Percentiles rank a stretch among this genome's conserved stretches.
phyloP scores from a whole-genome alignment of 2,113 vertebrate genomes.

The Phrynosoma blainvillii region DNA sequence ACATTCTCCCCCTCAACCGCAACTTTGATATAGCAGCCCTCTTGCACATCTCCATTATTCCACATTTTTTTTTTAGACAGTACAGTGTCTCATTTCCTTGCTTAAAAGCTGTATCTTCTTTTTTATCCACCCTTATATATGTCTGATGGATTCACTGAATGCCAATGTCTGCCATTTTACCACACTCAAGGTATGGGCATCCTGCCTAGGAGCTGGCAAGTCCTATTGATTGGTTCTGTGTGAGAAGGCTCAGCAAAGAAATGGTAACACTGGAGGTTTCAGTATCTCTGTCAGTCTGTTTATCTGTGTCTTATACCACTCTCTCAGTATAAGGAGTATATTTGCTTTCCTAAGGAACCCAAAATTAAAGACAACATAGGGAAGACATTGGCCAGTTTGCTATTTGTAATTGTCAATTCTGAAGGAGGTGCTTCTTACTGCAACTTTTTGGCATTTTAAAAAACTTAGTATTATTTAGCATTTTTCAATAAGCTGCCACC shows the following conservation, averaged over 20 bases:
- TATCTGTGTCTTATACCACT: background rate
- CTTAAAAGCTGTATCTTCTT: too few relatives aligned
- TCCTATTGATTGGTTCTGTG: background rate
- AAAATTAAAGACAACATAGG: conserved; percentile 1
- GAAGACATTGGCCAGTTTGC: background rate
- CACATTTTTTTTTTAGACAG: too few relatives aligned
- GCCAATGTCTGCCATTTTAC: background rate
- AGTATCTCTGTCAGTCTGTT: background rate
- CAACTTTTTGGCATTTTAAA: background rate
- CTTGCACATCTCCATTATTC: too few relatives aligned
- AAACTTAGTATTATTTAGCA: background rate
- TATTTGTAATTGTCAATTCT: background rate
- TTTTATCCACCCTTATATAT: background rate
- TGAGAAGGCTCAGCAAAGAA: background rate
- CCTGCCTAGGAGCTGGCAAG: background rate
- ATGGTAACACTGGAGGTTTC: background rate
- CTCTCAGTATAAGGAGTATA: background rate
- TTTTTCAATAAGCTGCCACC: background rate
- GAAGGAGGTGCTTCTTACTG: background rate
- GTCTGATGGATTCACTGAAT: background rate
- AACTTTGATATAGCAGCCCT: too few relatives aligned
- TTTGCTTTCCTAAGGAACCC: background rate
- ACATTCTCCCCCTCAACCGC: too few relatives aligned
- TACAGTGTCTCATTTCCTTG: too few relatives aligned
- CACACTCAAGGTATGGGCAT: background rate